Base-by-base conservation (phyloP, 2,797 vertebrate species). In the Smutsia temminckii region DNA sequence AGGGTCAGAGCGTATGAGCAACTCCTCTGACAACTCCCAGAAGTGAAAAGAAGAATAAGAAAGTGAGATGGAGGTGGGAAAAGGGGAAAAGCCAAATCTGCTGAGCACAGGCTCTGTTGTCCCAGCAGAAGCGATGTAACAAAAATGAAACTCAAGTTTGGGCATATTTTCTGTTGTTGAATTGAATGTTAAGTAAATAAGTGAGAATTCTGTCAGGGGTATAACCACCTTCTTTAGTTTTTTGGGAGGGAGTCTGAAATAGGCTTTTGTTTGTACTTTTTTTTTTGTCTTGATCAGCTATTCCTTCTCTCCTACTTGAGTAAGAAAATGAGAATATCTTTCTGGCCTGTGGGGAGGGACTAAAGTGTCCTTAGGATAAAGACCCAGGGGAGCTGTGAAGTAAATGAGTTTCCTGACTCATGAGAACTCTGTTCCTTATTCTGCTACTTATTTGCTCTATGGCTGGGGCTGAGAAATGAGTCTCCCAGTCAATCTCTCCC, bases 71-170 rank as follows among this genome's bases (percentile, higher is more conserved):
- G n/a, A 63, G 68, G 40, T 0, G 23, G 68, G 59, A 40, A 75
- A 61, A 71, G 78, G 86, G 59, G 74, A 32, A 51, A 34, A 89
- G 72, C 32, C 61, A 23, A 16, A 77, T 27, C 40, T 3, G 4
- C 12, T 0, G 61, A 37, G n/a, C 61, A 0, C 2, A 1, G 61
- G 85, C 71, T 84, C 53, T 23, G 37, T 29, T 40, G 10, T 68
- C 77, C 72, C 51, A 14, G 74, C 42, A 63, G 75, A 55, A 32
- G 77, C 57, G 20, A 69, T 0, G 14, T 72, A 17, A 12, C 94
- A 42, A 32, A 81, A 64, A 94, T 14, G 61, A 81, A 87, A 87
- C 89, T 93, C 95, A 95, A 95, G 94, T 94, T 79, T 29, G 93
- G 96, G 86, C 66, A 37, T 51, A 96, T 83, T 94, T 95, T 75